These are phyloP conservation scores for Villa cingulata DNA, from an alignment of 2,888 invertebrate species.

Conservation along the genomic window DNA sequence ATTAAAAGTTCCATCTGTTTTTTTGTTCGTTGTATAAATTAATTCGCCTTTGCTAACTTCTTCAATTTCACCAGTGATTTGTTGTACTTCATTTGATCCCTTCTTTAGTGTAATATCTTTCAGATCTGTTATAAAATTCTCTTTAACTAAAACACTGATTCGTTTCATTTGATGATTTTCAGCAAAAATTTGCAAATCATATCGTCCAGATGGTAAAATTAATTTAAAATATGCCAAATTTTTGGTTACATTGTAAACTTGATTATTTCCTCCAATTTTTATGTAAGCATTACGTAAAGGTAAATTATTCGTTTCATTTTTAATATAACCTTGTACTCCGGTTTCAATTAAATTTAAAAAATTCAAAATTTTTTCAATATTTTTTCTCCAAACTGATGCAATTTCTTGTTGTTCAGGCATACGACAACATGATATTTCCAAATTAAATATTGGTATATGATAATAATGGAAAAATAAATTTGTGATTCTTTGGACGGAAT, in stretches of 20 bases:
- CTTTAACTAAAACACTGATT: slow-evolving; percentile 27
- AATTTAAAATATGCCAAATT: slow-evolving; percentile 60
- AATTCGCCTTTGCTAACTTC: neutral
- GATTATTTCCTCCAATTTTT: slow-evolving; percentile 44
- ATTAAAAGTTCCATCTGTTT: neutral
- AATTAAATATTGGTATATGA: slow-evolving; percentile 51
- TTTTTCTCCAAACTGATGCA: slow-evolving; percentile 58
- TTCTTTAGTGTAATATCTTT: slow-evolving; percentile 14
- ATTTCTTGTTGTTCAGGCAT: slow-evolving; percentile 56
- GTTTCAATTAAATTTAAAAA: slow-evolving; percentile 48
- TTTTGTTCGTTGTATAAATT: neutral
- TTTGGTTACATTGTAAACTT: slow-evolving; percentile 45
- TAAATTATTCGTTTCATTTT: slow-evolving; percentile 14
- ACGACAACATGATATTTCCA: slow-evolving; percentile 69
- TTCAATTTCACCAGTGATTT: neutral
- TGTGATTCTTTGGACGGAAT: slow-evolving; percentile 38
- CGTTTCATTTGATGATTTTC: slow-evolving; percentile 41
- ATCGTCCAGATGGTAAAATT: slow-evolving; percentile 54
- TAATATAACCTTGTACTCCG: slow-evolving; percentile 57
- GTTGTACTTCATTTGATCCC: neutral
- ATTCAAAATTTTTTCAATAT: slow-evolving; percentile 48
- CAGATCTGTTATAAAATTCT: slow-evolving; percentile 20
- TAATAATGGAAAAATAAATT: slow-evolving; percentile 48
- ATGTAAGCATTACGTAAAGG: slow-evolving; percentile 61
- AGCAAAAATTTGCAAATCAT: slow-evolving; percentile 42